Conservation (phyloP, 1,140 invertebrate genomes). For the Lordiphosa stackelbergi region DNA sequence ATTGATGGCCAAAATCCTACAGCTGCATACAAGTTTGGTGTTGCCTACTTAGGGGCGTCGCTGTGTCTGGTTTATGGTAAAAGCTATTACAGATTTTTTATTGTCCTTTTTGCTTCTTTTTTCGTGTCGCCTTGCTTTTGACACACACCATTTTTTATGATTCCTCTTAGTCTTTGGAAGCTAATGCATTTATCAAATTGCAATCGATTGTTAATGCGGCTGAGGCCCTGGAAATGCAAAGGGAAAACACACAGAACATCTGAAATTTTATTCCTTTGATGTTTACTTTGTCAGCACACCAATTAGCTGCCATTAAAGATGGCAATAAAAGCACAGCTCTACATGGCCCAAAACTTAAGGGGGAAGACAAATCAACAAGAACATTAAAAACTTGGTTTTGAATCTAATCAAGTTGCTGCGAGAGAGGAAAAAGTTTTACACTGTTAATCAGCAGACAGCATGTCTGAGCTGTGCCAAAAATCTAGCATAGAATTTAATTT, state of each 20-base stretch:
- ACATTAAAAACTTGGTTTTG: no score
- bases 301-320: slow-evolving; percentile 63
- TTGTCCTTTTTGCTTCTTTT: no score
- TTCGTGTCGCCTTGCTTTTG: neutral
- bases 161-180: slow-evolving; percentile 1
- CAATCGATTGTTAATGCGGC: no score
- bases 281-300: slow-evolving; percentile 50
- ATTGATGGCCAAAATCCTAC: slow-evolving; percentile 12
- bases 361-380: no score
- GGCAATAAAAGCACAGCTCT: slow-evolving; percentile 10
- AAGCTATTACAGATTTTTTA: no score
- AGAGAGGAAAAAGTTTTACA: neutral
- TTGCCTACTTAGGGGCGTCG: slow-evolving; percentile 38
- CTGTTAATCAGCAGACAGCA: slow-evolving; percentile 35
- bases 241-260: no score
- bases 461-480: slow-evolving; percentile 13
- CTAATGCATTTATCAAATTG: neutral
- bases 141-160: neutral
- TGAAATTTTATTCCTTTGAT: slow-evolving; percentile 17
- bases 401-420: neutral
- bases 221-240: no score
- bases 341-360: slow-evolving; percentile 18
- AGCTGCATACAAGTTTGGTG: slow-evolving; percentile 11
- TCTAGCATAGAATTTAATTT: slow-evolving; percentile 52
- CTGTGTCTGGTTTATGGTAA: neutral